Evolutionary conservation across 1,140 invertebrate species (phyloP).

Genomic region (Argopecten irradians): DNA sequence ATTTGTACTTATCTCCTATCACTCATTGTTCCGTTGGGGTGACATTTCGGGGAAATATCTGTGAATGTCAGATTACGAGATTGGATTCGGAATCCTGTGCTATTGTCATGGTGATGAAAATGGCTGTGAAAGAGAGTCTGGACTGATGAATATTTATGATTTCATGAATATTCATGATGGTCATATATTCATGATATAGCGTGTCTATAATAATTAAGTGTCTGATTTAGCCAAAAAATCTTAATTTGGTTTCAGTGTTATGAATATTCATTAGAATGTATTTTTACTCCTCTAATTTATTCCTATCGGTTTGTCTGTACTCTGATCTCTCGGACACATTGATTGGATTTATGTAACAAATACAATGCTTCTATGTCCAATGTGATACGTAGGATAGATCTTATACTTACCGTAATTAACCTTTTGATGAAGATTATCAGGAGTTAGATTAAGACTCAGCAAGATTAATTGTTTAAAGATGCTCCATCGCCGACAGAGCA

Average conservation of each 20-base stretch:
- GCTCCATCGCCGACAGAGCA: too few relatives aligned
- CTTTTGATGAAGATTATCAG: too few relatives aligned
- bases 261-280: neutral
- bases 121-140: neutral
- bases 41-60: too few relatives aligned
- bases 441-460: too few relatives aligned
- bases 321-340: neutral
- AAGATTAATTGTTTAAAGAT: too few relatives aligned
- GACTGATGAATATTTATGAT: neutral
- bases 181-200: neutral
- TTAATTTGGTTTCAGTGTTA: neutral
- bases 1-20: too few relatives aligned
- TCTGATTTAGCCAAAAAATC: neutral
- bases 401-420: too few relatives aligned
- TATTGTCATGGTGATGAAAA: neutral
- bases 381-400: too few relatives aligned
- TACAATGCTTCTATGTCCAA: too few relatives aligned
- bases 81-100: too few relatives aligned
- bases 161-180: conserved; percentile 13
- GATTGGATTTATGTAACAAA: neutral
- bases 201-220: neutral
- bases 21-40: too few relatives aligned
- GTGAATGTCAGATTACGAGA: too few relatives aligned
- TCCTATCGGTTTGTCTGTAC: neutral
- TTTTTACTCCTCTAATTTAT: neutral